Conservation (phyloP, 2,888 invertebrate genomes). For the Oxycera nigricornis region DNA sequence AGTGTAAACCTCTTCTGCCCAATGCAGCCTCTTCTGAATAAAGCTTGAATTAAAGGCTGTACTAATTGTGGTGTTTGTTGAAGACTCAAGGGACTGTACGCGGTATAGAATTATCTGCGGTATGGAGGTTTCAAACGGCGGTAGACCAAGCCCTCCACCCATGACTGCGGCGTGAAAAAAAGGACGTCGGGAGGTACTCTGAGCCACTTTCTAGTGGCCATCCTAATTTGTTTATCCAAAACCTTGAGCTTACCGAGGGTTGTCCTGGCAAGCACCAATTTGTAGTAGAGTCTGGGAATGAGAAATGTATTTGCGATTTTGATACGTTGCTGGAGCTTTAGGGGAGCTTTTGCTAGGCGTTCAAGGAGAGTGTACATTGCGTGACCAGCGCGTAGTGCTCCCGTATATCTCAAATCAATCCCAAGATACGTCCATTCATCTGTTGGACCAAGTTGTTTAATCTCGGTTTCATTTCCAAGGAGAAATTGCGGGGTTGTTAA, state of each 20-base stretch:
- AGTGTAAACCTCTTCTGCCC: background rate
- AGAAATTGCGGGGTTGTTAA: too few species aligned
- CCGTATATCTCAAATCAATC: background rate
- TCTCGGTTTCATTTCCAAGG: too few species aligned
- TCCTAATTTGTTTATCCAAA: too few species aligned
- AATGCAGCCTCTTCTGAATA: background rate
- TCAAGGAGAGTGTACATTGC: too few species aligned
- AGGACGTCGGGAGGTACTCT: background rate
- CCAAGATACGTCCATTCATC: background rate
- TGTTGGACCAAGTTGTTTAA: background rate
- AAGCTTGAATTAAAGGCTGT: background rate
- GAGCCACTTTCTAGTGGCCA: too few species aligned
- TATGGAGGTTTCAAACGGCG: background rate
- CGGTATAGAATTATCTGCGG: background rate
- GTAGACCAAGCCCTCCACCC: background rate
- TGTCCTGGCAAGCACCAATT: background rate
- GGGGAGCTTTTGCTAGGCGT: background rate
- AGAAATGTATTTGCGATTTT: background rate
- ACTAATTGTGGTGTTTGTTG: background rate
- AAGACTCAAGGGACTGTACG: background rate
- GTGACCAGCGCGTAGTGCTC: too few species aligned
- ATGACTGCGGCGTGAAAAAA: background rate
- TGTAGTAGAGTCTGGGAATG: background rate
- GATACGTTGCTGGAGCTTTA: constrained; percentile 4
- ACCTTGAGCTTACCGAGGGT: background rate